Evolutionary conservation across 2,888 invertebrate genomes (phyloP).

Genomic region (Linnaemya tessellans): DNA sequence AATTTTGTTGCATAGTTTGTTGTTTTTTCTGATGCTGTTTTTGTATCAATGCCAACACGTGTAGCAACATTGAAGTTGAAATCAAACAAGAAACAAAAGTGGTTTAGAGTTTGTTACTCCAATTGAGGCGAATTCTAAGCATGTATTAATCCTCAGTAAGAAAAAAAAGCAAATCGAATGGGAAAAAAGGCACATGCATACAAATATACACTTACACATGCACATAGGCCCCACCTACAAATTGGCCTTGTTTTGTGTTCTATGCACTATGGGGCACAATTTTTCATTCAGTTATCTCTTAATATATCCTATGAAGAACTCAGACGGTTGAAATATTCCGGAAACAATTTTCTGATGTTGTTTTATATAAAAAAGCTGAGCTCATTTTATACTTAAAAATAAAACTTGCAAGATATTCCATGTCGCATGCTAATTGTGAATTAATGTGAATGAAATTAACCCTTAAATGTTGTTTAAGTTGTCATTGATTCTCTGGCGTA

Average conservation of each 20-base stretch:
- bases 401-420: too few species aligned
- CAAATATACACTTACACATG: neutral
- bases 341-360: too few species aligned
- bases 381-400: too few species aligned
- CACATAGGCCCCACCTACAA: constrained; percentile 27
- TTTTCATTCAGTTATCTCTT: too few species aligned
- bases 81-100: constrained; percentile 37
- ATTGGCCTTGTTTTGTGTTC: constrained; percentile 6
- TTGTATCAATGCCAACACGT: neutral
- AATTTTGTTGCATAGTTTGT: constrained; percentile 47
- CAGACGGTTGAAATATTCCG: too few species aligned
- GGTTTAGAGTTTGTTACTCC: constrained; percentile 56
- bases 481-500: too few species aligned
- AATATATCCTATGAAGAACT: too few species aligned
- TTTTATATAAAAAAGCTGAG: too few species aligned
- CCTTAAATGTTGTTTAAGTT: too few species aligned
- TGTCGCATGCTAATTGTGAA: too few species aligned
- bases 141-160: constrained; percentile 36
- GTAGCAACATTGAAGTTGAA: constrained; percentile 18
- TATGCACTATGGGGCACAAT: constrained; percentile 7
- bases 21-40: neutral
- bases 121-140: constrained; percentile 45
- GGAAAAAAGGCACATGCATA: neutral
- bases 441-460: too few species aligned
- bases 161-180: constrained; percentile 23